Conservation (phyloP, 2,888 invertebrate species). For the Euplexia lucipara region DNA sequence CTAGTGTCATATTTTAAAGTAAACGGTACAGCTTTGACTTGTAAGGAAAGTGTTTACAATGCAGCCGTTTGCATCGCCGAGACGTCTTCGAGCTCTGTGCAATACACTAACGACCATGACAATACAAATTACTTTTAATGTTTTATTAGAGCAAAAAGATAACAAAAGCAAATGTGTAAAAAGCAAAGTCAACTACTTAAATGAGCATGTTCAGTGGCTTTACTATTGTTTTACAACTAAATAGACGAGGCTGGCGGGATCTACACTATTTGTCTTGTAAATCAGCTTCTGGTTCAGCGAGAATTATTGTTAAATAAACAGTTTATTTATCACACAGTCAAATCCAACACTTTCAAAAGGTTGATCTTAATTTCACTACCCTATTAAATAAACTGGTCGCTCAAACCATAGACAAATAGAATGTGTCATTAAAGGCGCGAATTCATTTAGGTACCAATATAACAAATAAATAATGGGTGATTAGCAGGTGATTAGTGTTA, state of each 20-base stretch:
- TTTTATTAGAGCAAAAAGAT: conserved; percentile 3
- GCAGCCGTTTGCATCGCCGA: too few species aligned
- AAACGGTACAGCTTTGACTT: too few species aligned
- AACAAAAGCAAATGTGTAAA: conserved; percentile 9
- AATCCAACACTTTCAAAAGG: neutral
- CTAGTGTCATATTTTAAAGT: too few species aligned
- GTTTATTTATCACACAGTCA: neutral
- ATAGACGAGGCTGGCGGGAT: neutral
- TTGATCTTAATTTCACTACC: neutral
- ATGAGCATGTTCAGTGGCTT: neutral
- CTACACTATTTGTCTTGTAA: neutral
- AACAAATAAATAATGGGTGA: neutral
- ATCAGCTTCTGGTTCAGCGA: neutral
- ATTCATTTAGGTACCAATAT: neutral
- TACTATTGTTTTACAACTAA: neutral
- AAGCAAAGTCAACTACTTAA: conserved; percentile 1
- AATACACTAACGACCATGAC: neutral
- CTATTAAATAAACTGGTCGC: too few species aligned
- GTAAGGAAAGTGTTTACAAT: too few species aligned
- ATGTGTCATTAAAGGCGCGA: neutral
- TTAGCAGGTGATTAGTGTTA: too few species aligned
- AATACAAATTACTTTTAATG: conserved; percentile 12
- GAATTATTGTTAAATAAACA: neutral
- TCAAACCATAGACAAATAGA: conserved; percentile 8
- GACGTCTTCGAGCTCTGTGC: too few species aligned